These are phyloP conservation scores for Nephila pilipes DNA, from an alignment of 1,140 invertebrate species.

Conservation along the genomic window DNA sequence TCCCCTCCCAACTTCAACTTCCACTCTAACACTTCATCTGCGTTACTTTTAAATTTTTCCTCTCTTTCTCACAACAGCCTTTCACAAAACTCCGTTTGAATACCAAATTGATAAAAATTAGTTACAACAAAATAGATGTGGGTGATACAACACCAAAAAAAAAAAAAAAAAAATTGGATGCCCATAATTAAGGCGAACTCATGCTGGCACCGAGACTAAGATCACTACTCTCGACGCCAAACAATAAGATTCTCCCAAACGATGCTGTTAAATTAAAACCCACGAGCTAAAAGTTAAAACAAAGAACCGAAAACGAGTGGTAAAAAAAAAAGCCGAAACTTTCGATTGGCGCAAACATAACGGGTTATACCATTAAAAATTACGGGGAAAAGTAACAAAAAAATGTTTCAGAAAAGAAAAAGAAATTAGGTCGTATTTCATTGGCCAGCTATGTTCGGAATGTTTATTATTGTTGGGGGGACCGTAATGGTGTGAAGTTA, in stretches of 20 bases:
- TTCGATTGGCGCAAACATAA: conserved; percentile 55
- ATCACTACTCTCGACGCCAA: conserved; percentile 49
- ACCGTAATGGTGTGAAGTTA: conserved; percentile 62
- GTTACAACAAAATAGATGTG: neutral
- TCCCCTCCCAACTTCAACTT: neutral
- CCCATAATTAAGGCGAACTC: conserved; percentile 28
- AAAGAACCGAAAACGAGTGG: neutral
- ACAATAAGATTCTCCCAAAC: conserved; percentile 58
- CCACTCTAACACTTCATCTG: neutral
- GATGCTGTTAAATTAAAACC: conserved; percentile 73
- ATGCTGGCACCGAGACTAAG: conserved; percentile 49
- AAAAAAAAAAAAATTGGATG: conserved; percentile 24
- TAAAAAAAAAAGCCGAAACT: conserved; percentile 51
- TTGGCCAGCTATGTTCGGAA: conserved; percentile 54
- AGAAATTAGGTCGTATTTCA: conserved; percentile 68
- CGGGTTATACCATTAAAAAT: conserved; percentile 51
- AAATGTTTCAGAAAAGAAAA: neutral
- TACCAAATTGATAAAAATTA: conserved; percentile 65
- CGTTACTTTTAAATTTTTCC: conserved; percentile 51
- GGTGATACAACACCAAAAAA: too few species aligned
- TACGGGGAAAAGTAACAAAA: conserved; percentile 12
- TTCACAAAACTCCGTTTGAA: conserved; percentile 53
- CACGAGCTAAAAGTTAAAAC: conserved; percentile 51
- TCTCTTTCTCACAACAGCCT: conserved; percentile 35
- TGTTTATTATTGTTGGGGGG: conserved; percentile 61